Base-by-base conservation (phyloP, 2,797 vertebrate species). In the Cuculus canorus region DNA sequence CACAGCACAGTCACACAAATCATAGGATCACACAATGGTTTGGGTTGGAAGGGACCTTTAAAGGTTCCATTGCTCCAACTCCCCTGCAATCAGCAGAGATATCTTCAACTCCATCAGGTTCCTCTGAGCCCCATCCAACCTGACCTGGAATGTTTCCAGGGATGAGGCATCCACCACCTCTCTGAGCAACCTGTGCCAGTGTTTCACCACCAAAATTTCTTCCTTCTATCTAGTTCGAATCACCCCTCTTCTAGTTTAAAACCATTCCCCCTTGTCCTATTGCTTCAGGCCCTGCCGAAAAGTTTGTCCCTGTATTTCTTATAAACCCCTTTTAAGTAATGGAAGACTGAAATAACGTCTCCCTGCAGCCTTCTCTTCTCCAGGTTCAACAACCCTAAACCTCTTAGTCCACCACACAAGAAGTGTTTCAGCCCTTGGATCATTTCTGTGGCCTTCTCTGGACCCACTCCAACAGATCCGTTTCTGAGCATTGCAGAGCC, bases 271-370 rank as follows among this genome's bases (percentile, higher is more conserved):
- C 15, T 53, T 32, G 22, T 45, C 56, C n/a, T 53, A 1, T 30
- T 0, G 0, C 32, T 2, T 12, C 37, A 61, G 22, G 6, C 12
- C 28, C n/a, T 47, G 1, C 11, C 3, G 22, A 45, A n/a, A 28
- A 15, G 7, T 45, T 22, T 24, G 5, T 37, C 37, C n/a, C 11
- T 23, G n/a, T 2, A 54, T 86, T n/a, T 53, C 27, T 27, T 17
- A 0, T 4, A 21, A 13, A 27, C 10, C 18, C 15, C 28, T 10
- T 39, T 30, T 5, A 19, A 32, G 28, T 0, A 18, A 4, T 37
- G 54, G 4, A 3, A 69, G 35, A n/a, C 14, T 0, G 0, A n/a
- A 4, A 0, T 0, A 22, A 77, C 37, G 5, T 61, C 28, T 69
- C 28, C 65, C 6, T 0, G 1, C 13, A 71, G 32, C 50, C 50